These are phyloP conservation scores for Craseonycteris thonglongyai DNA, from an alignment of 2,113 vertebrate species.

Conservation along the genomic window DNA sequence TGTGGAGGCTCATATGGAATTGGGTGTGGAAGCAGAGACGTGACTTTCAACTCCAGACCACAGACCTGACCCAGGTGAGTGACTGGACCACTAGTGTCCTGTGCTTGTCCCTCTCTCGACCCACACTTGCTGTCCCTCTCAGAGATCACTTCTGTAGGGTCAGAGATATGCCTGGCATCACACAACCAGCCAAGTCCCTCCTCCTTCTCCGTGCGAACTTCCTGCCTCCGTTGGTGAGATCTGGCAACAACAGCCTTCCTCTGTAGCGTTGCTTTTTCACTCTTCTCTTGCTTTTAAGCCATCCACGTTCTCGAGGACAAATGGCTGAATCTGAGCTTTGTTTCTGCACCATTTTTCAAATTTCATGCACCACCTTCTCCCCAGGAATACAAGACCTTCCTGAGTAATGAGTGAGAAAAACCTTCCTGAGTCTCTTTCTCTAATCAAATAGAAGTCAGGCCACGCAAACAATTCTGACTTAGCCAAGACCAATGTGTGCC, in stretches of 20 bases:
- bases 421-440: neutral
- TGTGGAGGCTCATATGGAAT: rapidly evolving
- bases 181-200: neutral
- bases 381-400: neutral
- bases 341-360: neutral
- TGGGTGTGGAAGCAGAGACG: rapidly evolving
- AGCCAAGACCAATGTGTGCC: neutral
- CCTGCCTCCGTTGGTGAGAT: rapidly evolving
- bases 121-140: neutral
- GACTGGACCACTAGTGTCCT: rapidly evolving
- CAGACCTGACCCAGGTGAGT: rapidly evolving
- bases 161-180: neutral
- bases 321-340: too few species aligned
- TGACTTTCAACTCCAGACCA: neutral
- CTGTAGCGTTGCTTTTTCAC: rapidly evolving
- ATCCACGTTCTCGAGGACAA: neutral
- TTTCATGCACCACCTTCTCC: rapidly evolving
- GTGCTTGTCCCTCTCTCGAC: rapidly evolving
- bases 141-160: neutral
- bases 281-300: neutral
- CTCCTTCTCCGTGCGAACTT: rapidly evolving
- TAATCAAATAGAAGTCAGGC: neutral
- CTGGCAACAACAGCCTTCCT: neutral
- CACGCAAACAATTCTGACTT: neutral
- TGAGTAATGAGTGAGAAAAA: neutral